Conservation (phyloP, 2,797 vertebrate genomes). For the Nothura maculosa region DNA sequence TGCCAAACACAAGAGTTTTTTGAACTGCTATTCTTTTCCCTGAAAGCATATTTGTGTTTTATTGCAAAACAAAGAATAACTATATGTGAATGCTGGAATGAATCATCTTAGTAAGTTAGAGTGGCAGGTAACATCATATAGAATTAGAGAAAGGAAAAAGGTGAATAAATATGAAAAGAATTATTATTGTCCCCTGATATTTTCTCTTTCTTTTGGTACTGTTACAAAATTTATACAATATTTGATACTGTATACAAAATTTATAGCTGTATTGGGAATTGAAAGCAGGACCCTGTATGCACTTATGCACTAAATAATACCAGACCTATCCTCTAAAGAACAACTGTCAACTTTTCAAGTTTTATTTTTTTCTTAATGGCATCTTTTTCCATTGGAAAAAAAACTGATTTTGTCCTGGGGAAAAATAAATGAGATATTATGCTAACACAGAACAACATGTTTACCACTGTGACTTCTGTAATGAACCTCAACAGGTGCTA, state of each 20-base stretch:
- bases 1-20: not conserved
- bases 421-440: not conserved
- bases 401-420: not conserved
- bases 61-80: not conserved
- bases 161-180: not conserved
- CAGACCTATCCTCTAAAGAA: not conserved
- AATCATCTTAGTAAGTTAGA: not conserved
- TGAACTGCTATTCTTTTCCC: not conserved
- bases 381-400: not conserved
- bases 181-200: not conserved
- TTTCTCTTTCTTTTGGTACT: not conserved
- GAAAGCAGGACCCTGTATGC: not conserved
- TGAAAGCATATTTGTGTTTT: not conserved
- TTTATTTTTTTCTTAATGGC: accelerated
- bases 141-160: not conserved
- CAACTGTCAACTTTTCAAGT: not conserved
- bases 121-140: not conserved
- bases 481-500: not conserved
- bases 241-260: too few relatives aligned
- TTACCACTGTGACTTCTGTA: not conserved
- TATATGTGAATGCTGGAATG: not conserved
- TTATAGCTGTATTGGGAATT: not conserved
- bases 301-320: not conserved
- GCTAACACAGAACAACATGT: not conserved
- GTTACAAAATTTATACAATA: not conserved